Evolutionary conservation across 2,797 vertebrate genomes (phyloP).

Genomic region (Percopsis omiscomaycus): DNA sequence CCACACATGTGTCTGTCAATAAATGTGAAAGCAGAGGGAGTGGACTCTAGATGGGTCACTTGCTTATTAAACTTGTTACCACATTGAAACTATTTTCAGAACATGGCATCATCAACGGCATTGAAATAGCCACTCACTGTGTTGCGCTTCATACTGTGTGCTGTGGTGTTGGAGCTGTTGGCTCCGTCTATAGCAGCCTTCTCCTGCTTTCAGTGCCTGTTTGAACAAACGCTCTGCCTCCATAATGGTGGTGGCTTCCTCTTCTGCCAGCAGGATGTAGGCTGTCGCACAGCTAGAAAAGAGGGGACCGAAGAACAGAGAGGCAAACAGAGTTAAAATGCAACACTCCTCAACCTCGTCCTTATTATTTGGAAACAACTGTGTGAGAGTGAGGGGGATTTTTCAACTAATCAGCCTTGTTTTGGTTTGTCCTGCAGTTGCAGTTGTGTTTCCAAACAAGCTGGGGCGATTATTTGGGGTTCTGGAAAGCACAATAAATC

Average conservation of each 20-base stretch:
- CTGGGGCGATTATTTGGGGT: too few relatives aligned
- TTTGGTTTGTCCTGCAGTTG: too few relatives aligned
- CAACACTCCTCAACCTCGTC: too few relatives aligned
- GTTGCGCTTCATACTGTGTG: constrained; percentile 93
- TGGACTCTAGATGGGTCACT: too few relatives aligned
- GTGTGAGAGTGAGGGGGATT: neutral
- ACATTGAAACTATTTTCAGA: too few relatives aligned
- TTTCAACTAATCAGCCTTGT: too few relatives aligned
- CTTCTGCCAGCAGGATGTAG: constrained; percentile 96
- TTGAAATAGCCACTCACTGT: constrained; percentile 80
- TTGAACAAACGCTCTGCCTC: constrained; percentile 97
- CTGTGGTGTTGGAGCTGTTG: constrained; percentile 95
- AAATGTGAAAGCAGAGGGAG: too few relatives aligned
- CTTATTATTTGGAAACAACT: neutral
- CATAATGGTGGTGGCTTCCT: constrained; percentile 96
- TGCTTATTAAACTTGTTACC: too few relatives aligned
- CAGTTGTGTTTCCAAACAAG: too few relatives aligned
- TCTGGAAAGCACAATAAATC: too few relatives aligned
- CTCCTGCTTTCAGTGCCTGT: constrained; percentile 93
- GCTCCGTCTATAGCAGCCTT: constrained; percentile 91
- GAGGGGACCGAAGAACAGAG: neutral
- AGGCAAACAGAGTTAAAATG: neutral
- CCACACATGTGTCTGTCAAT: too few relatives aligned
- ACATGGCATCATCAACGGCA: too few relatives aligned
- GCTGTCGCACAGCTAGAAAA: constrained; percentile 89